These are phyloP conservation scores for Lytechinus variegatus DNA, from an alignment of 35 echinoderm and acorn worm species.

Conservation along the genomic window DNA sequence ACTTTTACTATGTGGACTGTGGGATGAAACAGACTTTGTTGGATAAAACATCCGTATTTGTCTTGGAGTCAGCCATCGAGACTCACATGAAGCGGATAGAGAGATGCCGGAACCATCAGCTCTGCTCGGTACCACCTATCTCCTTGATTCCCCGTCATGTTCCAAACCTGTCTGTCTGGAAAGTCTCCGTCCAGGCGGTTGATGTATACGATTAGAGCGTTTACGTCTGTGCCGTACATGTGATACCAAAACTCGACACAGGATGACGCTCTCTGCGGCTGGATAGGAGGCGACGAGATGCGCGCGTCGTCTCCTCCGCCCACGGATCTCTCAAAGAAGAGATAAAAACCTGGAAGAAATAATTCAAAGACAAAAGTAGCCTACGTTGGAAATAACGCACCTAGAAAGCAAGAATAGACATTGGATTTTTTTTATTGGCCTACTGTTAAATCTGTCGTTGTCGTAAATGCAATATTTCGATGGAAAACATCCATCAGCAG, in stretches of 20 bases:
- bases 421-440: too few relatives aligned
- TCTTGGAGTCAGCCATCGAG: background rate
- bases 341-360: constrained; percentile 49
- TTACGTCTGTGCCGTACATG: constrained; percentile 84
- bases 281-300: constrained; percentile 58
- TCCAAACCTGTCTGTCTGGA: constrained; percentile 51
- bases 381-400: background rate
- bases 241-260: constrained; percentile 95
- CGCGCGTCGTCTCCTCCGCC: constrained; percentile 49
- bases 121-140: constrained; percentile 78
- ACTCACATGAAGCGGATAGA: constrained; percentile 52
- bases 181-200: constrained; percentile 31
- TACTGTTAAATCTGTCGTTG: too few relatives aligned
- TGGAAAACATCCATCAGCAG: too few relatives aligned
- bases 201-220: constrained; percentile 73
- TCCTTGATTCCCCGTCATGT: constrained; percentile 58
- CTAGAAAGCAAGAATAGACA: background rate
- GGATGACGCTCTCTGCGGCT: constrained; percentile 49
- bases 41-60: background rate
- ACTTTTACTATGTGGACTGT: too few relatives aligned
- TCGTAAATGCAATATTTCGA: too few relatives aligned
- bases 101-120: constrained; percentile 14
- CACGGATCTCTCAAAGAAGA: constrained; percentile 38
- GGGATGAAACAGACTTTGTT: too few relatives aligned
- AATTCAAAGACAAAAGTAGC: background rate